Percentiles rank a stretch among this genome's conserved stretches.
These are phyloP conservation scores for Pseudopleuronectes americanus DNA, from an alignment of 2,797 vertebrate genomes.

Conservation along the genomic window DNA sequence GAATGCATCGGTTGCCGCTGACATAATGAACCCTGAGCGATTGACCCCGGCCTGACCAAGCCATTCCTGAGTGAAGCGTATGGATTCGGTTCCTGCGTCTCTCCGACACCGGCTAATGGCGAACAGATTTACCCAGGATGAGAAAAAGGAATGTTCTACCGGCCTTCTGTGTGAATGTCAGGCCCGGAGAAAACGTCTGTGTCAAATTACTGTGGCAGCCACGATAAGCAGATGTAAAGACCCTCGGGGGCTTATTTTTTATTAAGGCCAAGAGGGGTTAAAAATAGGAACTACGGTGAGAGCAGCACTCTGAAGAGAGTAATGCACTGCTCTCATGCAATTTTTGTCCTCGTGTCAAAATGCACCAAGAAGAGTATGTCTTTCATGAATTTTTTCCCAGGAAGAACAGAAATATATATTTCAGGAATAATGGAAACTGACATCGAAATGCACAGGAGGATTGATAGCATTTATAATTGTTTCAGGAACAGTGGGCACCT, in stretches of 20 bases:
- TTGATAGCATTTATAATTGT: no score
- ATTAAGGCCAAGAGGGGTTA: constrained; percentile 40
- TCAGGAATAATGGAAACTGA: constrained; percentile 13
- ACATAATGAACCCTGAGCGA: constrained; percentile 50
- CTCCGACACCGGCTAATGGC: constrained; percentile 67
- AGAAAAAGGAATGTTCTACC: constrained; percentile 61
- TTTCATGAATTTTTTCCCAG: constrained; percentile 25
- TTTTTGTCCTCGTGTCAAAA: constrained; percentile 36
- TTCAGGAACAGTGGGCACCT: no score
- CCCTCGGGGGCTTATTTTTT: constrained; percentile 65
- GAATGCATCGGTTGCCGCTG: constrained; percentile 34
- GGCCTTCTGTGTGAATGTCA: constrained; percentile 53
- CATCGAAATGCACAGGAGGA: neutral
- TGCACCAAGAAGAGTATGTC: neutral
- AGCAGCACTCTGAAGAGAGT: constrained; percentile 46
- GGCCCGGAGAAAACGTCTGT: constrained; percentile 60
- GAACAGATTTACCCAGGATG: constrained; percentile 72
- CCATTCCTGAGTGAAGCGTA: constrained; percentile 68
- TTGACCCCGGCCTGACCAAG: constrained; percentile 69
- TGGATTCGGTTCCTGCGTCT: constrained; percentile 62
- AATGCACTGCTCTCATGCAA: constrained; percentile 54
- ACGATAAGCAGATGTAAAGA: constrained; percentile 75
- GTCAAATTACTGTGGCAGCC: constrained; percentile 71
- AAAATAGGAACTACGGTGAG: constrained; percentile 30
- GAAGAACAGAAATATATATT: constrained; percentile 13